Conservation (phyloP, 35 echinoderm and acorn worm genomes). For the Lytechinus variegatus region DNA sequence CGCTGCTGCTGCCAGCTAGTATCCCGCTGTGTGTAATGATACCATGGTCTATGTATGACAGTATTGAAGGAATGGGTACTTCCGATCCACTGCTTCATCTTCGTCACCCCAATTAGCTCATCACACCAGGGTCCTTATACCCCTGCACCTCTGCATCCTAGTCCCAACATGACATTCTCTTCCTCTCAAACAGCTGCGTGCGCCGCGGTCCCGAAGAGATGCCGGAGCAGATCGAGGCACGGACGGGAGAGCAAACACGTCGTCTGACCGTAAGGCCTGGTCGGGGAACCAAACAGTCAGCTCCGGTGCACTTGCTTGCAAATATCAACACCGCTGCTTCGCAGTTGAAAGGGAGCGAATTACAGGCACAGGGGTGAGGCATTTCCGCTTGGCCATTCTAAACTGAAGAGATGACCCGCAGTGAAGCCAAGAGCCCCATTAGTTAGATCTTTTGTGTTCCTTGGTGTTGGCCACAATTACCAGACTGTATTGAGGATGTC, state of each 20-base stretch:
- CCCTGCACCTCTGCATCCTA: neutral
- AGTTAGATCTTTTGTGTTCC: neutral
- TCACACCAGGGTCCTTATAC: neutral
- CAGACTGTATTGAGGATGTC: neutral
- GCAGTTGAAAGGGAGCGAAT: neutral
- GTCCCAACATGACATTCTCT: conserved; percentile 13
- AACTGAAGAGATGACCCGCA: neutral
- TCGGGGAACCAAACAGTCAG: neutral
- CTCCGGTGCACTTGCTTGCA: conserved; percentile 15
- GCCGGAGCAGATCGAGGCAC: neutral
- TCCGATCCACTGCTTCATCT: conserved; percentile 6
- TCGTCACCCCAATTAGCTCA: conserved; percentile 22
- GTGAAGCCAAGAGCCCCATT: conserved; percentile 17
- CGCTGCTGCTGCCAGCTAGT: neutral
- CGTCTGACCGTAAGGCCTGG: neutral
- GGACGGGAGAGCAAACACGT: conserved; percentile 9
- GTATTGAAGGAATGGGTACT: neutral
- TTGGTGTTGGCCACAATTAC: conserved; percentile 38
- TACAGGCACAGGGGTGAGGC: neutral
- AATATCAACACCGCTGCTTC: conserved; percentile 40
- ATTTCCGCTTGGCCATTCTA: conserved; percentile 21
- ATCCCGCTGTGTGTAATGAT: conserved; percentile 8
- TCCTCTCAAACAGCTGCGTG: conserved; percentile 1
- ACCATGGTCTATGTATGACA: conserved; percentile 7
- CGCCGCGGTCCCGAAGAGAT: conserved; percentile 7